Evolutionary conservation across 1,140 invertebrate genomes (phyloP).

Genomic region (Reticulitermes speratus): DNA sequence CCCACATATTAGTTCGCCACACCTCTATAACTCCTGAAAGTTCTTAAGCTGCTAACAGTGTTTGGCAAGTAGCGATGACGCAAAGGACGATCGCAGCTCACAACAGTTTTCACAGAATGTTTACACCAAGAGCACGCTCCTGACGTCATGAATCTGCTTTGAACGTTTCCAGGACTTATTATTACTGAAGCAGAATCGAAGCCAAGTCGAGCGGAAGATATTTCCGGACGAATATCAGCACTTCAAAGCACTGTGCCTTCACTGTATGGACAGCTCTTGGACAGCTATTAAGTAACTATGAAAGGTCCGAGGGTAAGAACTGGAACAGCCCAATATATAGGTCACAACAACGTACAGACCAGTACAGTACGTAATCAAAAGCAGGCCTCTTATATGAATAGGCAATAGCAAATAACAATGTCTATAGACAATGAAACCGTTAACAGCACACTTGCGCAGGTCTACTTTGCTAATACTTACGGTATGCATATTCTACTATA

Average conservation of each 20-base stretch:
- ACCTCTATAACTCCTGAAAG: background rate
- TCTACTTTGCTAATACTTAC: too few species aligned
- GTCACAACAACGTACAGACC: too few species aligned
- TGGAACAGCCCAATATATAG: too few species aligned
- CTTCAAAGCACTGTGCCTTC: background rate
- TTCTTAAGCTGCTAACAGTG: background rate
- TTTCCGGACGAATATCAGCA: background rate
- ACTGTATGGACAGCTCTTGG: too few species aligned
- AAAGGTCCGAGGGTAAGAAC: too few species aligned
- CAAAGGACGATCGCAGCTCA: background rate
- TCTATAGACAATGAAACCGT: too few species aligned
- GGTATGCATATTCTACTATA: too few species aligned
- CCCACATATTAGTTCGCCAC: background rate
- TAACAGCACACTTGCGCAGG: too few species aligned
- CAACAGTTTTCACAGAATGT: background rate
- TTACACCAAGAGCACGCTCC: background rate
- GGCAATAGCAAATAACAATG: too few species aligned
- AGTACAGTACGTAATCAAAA: too few species aligned
- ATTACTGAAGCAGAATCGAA: background rate
- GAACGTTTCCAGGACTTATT: background rate
- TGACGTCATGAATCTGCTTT: conserved; percentile 13
- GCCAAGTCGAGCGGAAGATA: background rate
- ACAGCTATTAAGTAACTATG: too few species aligned
- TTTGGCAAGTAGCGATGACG: background rate
- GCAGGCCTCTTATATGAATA: too few species aligned